Conservation (phyloP, 2,113 vertebrate species). For the Tachysurus fulvidraco region DNA sequence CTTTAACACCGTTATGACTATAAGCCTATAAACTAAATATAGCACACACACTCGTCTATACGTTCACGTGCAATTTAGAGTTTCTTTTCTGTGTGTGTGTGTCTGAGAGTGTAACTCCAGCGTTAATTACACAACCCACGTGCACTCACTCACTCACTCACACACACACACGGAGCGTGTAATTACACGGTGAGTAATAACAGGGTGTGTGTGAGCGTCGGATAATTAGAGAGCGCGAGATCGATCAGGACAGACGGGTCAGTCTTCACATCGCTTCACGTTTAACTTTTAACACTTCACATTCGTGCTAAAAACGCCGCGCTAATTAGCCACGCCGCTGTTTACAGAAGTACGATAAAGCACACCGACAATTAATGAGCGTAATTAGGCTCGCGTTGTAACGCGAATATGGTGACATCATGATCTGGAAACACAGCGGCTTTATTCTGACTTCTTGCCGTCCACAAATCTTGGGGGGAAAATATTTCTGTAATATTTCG, state of each 20-base stretch:
- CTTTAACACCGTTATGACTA: background rate
- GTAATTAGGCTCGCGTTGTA: background rate
- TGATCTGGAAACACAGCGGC: background rate
- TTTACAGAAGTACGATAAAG: slow-evolving; percentile 14
- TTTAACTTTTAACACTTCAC: slow-evolving; percentile 44
- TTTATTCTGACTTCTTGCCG: background rate
- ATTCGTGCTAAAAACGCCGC: slow-evolving; percentile 1
- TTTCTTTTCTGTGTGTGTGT: background rate
- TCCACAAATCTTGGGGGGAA: background rate
- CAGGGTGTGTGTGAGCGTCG: slow-evolving; percentile 53
- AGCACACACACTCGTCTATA: background rate
- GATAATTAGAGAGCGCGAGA: slow-evolving; percentile 56
- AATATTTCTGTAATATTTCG: background rate
- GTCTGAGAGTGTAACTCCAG: background rate
- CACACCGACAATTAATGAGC: slow-evolving; percentile 20
- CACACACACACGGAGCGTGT: slow-evolving; percentile 41
- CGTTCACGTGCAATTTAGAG: background rate
- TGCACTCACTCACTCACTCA: background rate
- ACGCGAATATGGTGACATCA: background rate
- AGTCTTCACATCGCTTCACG: slow-evolving; percentile 34
- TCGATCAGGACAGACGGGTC: slow-evolving; percentile 42
- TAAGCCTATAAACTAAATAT: background rate
- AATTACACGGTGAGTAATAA: slow-evolving; percentile 61
- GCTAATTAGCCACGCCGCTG: slow-evolving; percentile 2
- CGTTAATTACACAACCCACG: slow-evolving; percentile 25